Conservation (phyloP, 2,113 vertebrate species). For the Atlantisia rogersi region DNA sequence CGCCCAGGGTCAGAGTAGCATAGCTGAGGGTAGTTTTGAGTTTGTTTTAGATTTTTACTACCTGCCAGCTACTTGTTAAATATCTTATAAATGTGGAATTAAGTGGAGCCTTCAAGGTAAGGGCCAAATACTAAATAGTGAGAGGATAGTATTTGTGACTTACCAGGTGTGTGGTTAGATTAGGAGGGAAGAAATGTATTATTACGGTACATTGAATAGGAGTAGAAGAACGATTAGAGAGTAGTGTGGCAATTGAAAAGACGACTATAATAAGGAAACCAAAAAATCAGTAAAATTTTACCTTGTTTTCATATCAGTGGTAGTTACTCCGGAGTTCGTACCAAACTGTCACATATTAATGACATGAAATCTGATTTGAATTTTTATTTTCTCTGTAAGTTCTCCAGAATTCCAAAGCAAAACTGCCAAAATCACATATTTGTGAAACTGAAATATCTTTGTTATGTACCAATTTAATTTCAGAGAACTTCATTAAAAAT, state of each 20-base stretch:
- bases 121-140: background rate
- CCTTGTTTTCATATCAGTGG: background rate
- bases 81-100: background rate
- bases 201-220: background rate
- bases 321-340: background rate
- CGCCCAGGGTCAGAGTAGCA: background rate
- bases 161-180: background rate
- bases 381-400: background rate
- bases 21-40: background rate
- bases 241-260: background rate
- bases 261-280: background rate
- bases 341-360: background rate
- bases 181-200: background rate
- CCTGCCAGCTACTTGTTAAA: background rate
- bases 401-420: background rate
- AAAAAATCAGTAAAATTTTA: background rate
- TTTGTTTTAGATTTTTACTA: background rate
- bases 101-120: background rate
- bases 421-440: background rate
- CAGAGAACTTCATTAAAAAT: slow-evolving; percentile 94
- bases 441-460: slow-evolving; percentile 1
- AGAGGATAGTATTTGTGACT: background rate
- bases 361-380: background rate
- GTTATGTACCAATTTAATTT: slow-evolving; percentile 27
- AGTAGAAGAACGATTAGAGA: background rate